Base-by-base conservation (phyloP, 2,113 vertebrate genomes). In the Otolemur garnettii region DNA sequence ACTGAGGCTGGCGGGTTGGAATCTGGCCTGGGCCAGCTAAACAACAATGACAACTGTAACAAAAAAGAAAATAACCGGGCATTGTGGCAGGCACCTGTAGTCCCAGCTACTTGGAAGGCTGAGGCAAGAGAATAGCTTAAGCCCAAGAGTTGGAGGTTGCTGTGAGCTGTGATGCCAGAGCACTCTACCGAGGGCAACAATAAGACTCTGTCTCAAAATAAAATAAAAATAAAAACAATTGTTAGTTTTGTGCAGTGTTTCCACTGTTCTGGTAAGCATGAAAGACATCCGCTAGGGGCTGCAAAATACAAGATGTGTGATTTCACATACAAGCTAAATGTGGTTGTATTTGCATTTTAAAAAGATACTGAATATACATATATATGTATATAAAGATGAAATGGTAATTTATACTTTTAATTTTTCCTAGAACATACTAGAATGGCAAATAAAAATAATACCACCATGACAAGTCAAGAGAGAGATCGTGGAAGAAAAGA, bases 401-500 rank as follows among this genome's bases (percentile, higher is more conserved):
- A 78, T 50, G 24, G 77, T 21, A 42, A 87, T 64, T 82, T 94
- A 13, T 45, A 53, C 82, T 74, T 82, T 82, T 69, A 45, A 28
- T 95, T 91, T 96, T 94, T 60, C 91, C 94, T 94, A 88, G 68
- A 69, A 14, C 8, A 11, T 50, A 94, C 59, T 68, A 87, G 85
- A 72, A 62, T 78, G 72, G 22, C 33, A 87, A 82, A 79, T 69
- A 17, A 33, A 68, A 75, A 75, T 71, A 69, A 22, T 10, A 50
- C 3, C 17, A 21, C 30, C 45, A 18, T 87, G 64, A 62, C 21
- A 53, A 81, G 22, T 84, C 8, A 7, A 94, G 59, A 94, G 22
- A 55, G 66, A 95, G 22, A 57, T 30, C 7, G 8, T 62, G 28
- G 4, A 87, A 92, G 33, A 74, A 74, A 87, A 4, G 17, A 42